phyloP scores from a whole-genome alignment of 23 tunicate genomes.

The Ascidia mentula region DNA sequence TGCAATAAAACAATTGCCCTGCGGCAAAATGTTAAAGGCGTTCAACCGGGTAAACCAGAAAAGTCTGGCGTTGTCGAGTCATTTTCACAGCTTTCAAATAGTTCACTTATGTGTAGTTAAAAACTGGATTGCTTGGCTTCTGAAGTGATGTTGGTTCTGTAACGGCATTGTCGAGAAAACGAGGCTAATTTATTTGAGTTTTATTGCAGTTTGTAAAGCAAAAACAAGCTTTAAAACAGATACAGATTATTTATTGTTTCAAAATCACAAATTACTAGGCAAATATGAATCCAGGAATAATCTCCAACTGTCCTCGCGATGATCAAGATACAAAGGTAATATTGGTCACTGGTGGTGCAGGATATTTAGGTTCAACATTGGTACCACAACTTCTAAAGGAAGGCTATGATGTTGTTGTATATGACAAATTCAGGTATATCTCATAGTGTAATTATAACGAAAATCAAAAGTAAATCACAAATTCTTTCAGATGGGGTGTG shows the following conservation, averaged over 20 bases:
- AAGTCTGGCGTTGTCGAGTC: too few species aligned
- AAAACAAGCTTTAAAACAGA: too few species aligned
- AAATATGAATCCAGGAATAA: constrained; percentile 4
- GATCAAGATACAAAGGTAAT: constrained; percentile 66
- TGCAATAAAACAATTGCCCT: too few species aligned
- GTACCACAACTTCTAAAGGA: constrained; percentile 72
- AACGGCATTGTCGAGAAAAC: too few species aligned
- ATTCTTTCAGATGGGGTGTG: constrained; percentile 88
- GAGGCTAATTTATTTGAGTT: too few species aligned
- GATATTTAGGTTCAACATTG: constrained; percentile 92
- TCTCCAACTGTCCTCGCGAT: constrained; percentile 30
- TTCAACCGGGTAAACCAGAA: background rate
- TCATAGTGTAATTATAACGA: background rate
- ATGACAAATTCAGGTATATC: constrained; percentile 72
- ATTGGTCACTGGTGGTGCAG: constrained; percentile 97
- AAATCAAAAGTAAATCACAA: background rate
- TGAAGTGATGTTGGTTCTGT: too few species aligned
- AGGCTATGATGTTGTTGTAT: constrained; percentile 81
- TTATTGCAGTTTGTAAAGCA: too few species aligned
- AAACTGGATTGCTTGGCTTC: too few species aligned
- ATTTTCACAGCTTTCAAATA: too few species aligned
- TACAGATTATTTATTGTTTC: too few species aligned
- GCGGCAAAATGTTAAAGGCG: background rate
- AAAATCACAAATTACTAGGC: too few species aligned
- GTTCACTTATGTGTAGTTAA: too few species aligned